These are phyloP conservation scores for Characodon lateralis DNA, from an alignment of 2,797 vertebrate genomes.

Conservation along the genomic window DNA sequence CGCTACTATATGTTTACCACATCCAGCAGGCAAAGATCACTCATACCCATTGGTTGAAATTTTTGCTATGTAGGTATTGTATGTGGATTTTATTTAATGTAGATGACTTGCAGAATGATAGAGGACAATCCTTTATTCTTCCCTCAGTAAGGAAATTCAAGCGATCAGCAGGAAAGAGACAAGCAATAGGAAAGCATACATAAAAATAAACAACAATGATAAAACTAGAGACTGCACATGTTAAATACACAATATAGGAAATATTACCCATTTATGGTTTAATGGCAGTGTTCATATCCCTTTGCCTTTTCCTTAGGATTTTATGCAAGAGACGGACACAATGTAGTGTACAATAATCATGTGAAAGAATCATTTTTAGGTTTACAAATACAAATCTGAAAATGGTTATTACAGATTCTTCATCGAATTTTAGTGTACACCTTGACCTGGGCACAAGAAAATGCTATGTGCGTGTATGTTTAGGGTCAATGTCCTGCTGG, in stretches of 20 bases:
- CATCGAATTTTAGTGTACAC: not conserved
- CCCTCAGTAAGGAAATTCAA: not conserved
- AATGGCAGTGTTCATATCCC: too few relatives aligned
- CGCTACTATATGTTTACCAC: slow-evolving; percentile 56
- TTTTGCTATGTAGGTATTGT: slow-evolving; percentile 7
- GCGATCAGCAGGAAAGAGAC: too few relatives aligned
- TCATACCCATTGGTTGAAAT: slow-evolving; percentile 20
- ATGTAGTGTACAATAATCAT: not conserved
- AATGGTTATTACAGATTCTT: not conserved
- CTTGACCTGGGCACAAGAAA: too few relatives aligned
- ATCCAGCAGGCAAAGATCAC: slow-evolving; percentile 49
- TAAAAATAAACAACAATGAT: too few relatives aligned
- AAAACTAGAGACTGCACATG: too few relatives aligned
- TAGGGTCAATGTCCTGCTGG: not conserved
- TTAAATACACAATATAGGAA: too few relatives aligned
- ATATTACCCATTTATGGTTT: too few relatives aligned
- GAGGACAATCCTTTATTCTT: not conserved
- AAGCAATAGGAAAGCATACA: too few relatives aligned
- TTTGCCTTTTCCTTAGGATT: not conserved
- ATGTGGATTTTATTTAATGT: not conserved
- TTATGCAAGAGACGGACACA: not conserved
- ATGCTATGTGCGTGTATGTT: not conserved
- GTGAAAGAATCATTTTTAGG: not conserved
- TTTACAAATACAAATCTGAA: not conserved
- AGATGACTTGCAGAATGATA: not conserved